These are phyloP conservation scores for Fistularia tabacaria DNA, from an alignment of 2,797 vertebrate species.

Conservation along the genomic window DNA sequence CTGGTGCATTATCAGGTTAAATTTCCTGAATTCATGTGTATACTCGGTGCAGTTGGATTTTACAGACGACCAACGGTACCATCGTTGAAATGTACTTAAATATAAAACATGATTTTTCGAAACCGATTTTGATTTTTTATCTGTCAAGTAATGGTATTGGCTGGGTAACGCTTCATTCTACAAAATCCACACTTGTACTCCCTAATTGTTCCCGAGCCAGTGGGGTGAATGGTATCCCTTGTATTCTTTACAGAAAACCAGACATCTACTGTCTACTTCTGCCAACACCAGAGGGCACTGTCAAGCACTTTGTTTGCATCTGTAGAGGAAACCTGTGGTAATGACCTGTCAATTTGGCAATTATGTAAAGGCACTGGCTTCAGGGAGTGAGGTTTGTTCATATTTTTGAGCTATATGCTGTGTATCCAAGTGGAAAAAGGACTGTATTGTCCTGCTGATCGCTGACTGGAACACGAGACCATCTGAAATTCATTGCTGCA, in stretches of 20 bases:
- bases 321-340: constrained; percentile 14
- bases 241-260: neutral
- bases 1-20: too few species aligned
- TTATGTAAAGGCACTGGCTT: constrained; percentile 19
- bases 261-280: neutral
- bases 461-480: constrained; percentile 40
- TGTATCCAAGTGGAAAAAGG: constrained; percentile 28
- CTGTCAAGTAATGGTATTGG: too few species aligned
- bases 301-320: constrained; percentile 16
- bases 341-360: constrained; percentile 33
- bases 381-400: constrained; percentile 54
- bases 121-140: too few species aligned
- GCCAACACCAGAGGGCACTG: constrained; percentile 29
- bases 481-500: constrained; percentile 21
- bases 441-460: constrained; percentile 49
- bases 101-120: too few species aligned
- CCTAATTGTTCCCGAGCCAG: too few species aligned
- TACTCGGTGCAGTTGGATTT: too few species aligned
- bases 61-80: too few species aligned
- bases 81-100: too few species aligned
- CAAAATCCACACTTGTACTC: too few species aligned
- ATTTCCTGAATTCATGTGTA: too few species aligned
- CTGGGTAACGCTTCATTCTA: too few species aligned
- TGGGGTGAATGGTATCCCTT: neutral
- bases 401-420: constrained; percentile 37